Evolutionary conservation across 1,140 invertebrate genomes (phyloP).

Genomic region (Bathynomus jamesi): DNA sequence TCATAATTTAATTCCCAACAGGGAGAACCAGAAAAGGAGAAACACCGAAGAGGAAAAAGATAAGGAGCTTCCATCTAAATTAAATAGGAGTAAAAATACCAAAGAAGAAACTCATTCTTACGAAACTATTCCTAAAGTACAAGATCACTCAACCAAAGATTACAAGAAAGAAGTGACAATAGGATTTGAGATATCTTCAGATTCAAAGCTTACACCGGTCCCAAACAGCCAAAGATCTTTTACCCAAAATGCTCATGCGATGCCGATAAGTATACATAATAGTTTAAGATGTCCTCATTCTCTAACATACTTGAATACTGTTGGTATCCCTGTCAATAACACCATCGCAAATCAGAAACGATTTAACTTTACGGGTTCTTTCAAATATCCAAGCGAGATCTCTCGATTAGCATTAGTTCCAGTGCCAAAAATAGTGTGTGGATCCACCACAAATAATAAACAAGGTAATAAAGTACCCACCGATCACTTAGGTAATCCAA

Average conservation of each 20-base stretch:
- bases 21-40: neutral
- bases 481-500: too few relatives aligned
- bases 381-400: neutral
- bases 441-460: neutral
- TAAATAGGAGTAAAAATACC: too few relatives aligned
- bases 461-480: neutral
- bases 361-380: neutral
- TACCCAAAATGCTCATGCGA: too few relatives aligned
- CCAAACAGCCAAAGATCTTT: too few relatives aligned
- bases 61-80: neutral
- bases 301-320: neutral
- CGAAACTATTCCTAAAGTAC: neutral
- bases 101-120: neutral
- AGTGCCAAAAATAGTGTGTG: neutral
- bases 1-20: slow-evolving; percentile 9
- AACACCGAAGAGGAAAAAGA: neutral
- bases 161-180: too few relatives aligned
- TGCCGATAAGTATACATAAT: neutral
- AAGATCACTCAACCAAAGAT: neutral
- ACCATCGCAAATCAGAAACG: neutral
- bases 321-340: neutral
- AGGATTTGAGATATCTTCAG: too few relatives aligned
- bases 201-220: too few relatives aligned
- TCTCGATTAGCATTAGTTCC: neutral
- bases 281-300: neutral